A percentile compares a stretch with the other conserved stretches of the same genome.
phyloP scores from a whole-genome alignment of 2,888 invertebrate species.

The Apamea epomidion region DNA sequence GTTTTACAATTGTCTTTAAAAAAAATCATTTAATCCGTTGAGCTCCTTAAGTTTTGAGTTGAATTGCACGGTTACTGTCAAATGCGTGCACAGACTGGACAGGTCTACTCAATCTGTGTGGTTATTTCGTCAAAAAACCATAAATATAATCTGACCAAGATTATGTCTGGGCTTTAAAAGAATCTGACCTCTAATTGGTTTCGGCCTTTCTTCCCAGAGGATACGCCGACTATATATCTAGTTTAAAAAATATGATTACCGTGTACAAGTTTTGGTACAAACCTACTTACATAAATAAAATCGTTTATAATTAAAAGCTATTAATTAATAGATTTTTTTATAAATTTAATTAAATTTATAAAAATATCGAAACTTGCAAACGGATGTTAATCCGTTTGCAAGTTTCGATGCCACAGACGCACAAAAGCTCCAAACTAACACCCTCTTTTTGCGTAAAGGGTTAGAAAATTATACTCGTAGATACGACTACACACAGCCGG shows the following conservation, averaged over 20 bases:
- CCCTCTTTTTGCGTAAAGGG: background rate
- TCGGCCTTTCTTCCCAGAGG: background rate
- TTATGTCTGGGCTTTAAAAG: background rate
- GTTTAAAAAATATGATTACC: background rate
- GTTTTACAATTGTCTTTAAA: too few species aligned
- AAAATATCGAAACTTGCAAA: too few species aligned
- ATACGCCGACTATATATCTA: background rate
- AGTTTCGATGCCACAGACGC: background rate
- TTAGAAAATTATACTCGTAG: background rate
- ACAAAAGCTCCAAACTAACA: background rate
- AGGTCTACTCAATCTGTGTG: background rate
- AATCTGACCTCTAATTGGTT: background rate
- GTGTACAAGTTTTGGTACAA: background rate
- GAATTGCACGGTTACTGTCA: too few species aligned
- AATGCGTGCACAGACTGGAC: too few species aligned
- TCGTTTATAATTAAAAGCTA: background rate
- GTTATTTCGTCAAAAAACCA: background rate
- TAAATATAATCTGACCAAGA: background rate
- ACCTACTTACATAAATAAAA: background rate
- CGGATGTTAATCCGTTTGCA: background rate
- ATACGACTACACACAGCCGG: background rate
- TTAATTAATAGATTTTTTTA: too few species aligned
- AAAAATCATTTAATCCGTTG: too few species aligned
- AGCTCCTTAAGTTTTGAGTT: too few species aligned
- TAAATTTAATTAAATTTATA: too few species aligned